Conservation (phyloP, 2,888 invertebrate genomes). For the Congeria kusceri region DNA sequence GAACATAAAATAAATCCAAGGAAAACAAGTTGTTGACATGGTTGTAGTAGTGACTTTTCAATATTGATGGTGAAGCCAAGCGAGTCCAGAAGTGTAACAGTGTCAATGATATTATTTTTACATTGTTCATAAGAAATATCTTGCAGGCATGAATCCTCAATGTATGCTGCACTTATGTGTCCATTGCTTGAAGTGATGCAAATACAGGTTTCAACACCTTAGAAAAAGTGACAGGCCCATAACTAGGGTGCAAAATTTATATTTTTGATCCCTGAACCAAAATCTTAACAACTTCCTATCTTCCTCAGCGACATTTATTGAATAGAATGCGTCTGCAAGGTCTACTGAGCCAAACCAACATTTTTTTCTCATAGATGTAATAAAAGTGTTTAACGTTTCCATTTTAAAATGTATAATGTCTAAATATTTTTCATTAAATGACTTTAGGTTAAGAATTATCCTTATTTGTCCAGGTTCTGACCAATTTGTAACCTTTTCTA, state of each 20-base stretch:
- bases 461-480: not conserved
- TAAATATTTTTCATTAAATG: conserved; percentile 15
- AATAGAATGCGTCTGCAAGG: conserved; percentile 20
- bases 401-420: conserved; percentile 29
- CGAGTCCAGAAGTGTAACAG: conserved; percentile 34
- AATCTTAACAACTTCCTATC: conserved; percentile 25
- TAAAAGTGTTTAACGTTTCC: conserved; percentile 26
- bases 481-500: not conserved
- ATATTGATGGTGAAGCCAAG: conserved; percentile 58
- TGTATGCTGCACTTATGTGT: conserved; percentile 37
- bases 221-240: conserved; percentile 31
- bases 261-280: conserved; percentile 2
- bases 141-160: conserved; percentile 50
- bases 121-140: conserved; percentile 27
- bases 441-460: not conserved
- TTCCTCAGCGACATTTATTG: conserved; percentile 1
- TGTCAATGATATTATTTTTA: conserved; percentile 18
- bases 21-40: conserved; percentile 43
- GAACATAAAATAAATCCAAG: conserved; percentile 45
- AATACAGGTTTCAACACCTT: conserved; percentile 29
- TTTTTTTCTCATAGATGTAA: conserved; percentile 9
- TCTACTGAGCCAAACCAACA: conserved; percentile 33
- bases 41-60: conserved; percentile 49
- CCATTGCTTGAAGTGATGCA: conserved; percentile 5
- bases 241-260: conserved; percentile 22